A percentile compares a stretch with the other conserved stretches of the same genome.
These are phyloP conservation scores for Nephrotoma flavescens DNA, from an alignment of 2,888 invertebrate species.

Conservation along the genomic window DNA sequence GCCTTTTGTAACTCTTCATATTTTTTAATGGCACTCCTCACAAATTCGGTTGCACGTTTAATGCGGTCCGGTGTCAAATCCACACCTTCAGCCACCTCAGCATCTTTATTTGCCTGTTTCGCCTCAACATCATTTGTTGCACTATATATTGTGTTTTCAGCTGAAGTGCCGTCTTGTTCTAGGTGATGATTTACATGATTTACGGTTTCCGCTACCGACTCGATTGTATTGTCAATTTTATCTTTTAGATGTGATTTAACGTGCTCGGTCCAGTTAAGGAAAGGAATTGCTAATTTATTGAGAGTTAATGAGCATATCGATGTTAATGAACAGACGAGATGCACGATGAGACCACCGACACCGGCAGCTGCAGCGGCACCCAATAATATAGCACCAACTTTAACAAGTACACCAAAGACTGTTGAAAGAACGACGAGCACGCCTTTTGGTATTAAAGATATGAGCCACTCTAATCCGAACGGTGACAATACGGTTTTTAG, in stretches of 20 bases:
- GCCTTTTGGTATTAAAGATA: background rate
- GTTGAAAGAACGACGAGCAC: conserved; percentile 19
- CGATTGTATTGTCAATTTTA: background rate
- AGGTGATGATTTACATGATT: background rate
- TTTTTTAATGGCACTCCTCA: conserved; percentile 39
- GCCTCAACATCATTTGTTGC: background rate
- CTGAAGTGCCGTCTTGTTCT: conserved; percentile 15
- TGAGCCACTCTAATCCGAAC: background rate
- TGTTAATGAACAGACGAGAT: conserved; percentile 39
- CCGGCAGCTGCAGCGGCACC: conserved; percentile 33
- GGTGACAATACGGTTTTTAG: background rate
- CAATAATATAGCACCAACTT: conserved; percentile 30
- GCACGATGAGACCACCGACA: conserved; percentile 37
- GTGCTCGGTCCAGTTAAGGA: background rate
- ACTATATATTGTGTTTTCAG: conserved; percentile 12
- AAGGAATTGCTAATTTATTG: conserved; percentile 20
- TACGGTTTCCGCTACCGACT: background rate
- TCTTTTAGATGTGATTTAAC: background rate
- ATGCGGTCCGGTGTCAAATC: conserved; percentile 40
- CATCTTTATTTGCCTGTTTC: background rate
- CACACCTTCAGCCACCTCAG: background rate
- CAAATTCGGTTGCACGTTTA: conserved; percentile 35
- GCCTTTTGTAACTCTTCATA: conserved; percentile 29
- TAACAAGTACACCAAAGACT: conserved; percentile 27
- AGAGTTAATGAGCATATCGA: conserved; percentile 38